phyloP scores from a whole-genome alignment of 2,797 vertebrate species.

The Merluccius polli region DNA sequence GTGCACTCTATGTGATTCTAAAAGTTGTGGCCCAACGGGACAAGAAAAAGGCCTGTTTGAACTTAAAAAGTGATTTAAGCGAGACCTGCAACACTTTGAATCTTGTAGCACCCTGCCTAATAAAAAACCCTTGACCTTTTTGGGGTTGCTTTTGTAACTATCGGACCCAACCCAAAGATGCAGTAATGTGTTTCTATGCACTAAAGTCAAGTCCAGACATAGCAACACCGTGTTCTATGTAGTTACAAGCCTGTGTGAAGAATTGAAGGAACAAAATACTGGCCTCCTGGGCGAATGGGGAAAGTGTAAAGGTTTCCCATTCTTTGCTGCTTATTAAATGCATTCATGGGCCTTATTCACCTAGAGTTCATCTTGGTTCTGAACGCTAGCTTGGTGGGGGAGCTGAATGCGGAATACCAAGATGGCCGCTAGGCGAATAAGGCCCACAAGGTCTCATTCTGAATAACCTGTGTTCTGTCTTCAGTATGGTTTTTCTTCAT shows the following conservation, averaged over 20 bases:
- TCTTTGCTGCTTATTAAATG: slow-evolving; percentile 29
- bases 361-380: neutral
- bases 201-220: slow-evolving; percentile 40
- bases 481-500: neutral
- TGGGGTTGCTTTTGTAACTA: slow-evolving; percentile 16
- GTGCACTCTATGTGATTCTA: slow-evolving; percentile 2
- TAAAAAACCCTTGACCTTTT: slow-evolving; percentile 23
- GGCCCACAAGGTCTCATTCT: slow-evolving; percentile 18
- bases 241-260: neutral
- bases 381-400: neutral
- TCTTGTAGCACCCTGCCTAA: slow-evolving; percentile 14
- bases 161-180: slow-evolving; percentile 36
- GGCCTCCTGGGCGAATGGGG: slow-evolving; percentile 34
- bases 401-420: neutral
- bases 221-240: slow-evolving; percentile 3
- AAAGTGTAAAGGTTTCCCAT: slow-evolving; percentile 51
- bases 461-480: slow-evolving; percentile 22
- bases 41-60: slow-evolving; percentile 14
- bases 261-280: neutral
- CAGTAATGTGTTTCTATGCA: slow-evolving; percentile 58
- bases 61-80: slow-evolving; percentile 5
- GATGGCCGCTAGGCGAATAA: neutral
- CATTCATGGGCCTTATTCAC: neutral
- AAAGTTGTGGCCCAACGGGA: neutral
- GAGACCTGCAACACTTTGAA: slow-evolving; percentile 20